Conservation (phyloP, 2,113 vertebrate genomes). For the Sander lucioperca region DNA sequence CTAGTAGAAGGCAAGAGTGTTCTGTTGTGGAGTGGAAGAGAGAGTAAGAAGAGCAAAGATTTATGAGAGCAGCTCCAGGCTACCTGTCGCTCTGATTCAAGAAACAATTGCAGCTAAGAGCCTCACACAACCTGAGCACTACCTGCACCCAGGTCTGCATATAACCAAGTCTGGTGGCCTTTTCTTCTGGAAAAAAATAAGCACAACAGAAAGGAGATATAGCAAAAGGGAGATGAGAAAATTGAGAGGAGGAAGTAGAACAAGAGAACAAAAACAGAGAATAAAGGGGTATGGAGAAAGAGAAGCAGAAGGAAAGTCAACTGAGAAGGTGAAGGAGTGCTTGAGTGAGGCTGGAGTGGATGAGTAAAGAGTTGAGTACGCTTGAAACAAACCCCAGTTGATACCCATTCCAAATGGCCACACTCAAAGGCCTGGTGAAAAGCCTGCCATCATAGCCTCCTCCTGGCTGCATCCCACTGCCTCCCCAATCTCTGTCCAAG, state of each 20-base stretch:
- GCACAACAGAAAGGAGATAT: slow-evolving; percentile 30
- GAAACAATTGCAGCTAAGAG: slow-evolving; percentile 51
- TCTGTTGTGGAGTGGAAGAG: slow-evolving; percentile 33
- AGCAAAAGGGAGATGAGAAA: slow-evolving; percentile 21
- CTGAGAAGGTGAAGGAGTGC: slow-evolving; percentile 13
- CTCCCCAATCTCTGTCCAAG: not conserved
- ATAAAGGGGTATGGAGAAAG: not conserved
- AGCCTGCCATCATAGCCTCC: not conserved
- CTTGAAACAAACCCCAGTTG: slow-evolving; percentile 1
- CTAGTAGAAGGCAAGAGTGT: slow-evolving; percentile 32
- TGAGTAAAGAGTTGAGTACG: slow-evolving; percentile 5
- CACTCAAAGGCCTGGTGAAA: not conserved
- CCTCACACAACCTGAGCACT: slow-evolving; percentile 56
- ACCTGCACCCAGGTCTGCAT: slow-evolving; percentile 45
- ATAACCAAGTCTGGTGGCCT: slow-evolving; percentile 47
- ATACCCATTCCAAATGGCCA: not conserved
- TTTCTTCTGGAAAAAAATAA: slow-evolving; percentile 25
- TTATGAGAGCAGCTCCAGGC: slow-evolving; percentile 60
- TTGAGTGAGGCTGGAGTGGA: not conserved
- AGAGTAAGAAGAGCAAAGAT: slow-evolving; percentile 40
- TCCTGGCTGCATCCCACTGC: not conserved
- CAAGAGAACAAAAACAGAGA: not conserved
- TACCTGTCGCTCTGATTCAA: slow-evolving; percentile 69
- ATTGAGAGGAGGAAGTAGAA: not conserved
- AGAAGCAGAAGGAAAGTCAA: not conserved